phyloP scores from a whole-genome alignment of 2,113 vertebrate genomes.

The Lepus americanus region DNA sequence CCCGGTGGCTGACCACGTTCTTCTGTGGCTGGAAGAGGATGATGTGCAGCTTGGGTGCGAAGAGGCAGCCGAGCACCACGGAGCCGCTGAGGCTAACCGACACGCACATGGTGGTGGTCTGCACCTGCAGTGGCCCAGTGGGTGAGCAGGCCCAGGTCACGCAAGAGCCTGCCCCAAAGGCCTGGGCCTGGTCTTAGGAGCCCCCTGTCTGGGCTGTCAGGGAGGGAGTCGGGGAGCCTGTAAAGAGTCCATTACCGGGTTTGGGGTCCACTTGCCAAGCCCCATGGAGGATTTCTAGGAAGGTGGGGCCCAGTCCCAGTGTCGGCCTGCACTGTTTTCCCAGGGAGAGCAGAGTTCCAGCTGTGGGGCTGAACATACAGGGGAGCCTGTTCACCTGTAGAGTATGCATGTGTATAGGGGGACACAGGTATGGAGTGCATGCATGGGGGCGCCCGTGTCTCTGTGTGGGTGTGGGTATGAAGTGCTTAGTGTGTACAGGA shows the following conservation, averaged over 20 bases:
- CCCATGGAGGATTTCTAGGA: neutral
- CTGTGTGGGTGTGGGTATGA: neutral
- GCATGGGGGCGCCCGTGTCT: too few relatives aligned
- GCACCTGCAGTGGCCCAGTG: conserved; percentile 90
- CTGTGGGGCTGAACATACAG: neutral
- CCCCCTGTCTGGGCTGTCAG: neutral
- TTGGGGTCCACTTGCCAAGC: neutral
- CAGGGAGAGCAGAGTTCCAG: neutral
- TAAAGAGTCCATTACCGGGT: neutral
- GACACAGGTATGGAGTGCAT: too few relatives aligned
- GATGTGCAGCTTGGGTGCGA: conserved; percentile 96
- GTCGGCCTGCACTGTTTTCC: neutral
- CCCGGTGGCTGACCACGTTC: conserved; percentile 94
- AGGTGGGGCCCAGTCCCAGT: neutral
- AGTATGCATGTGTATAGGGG: too few relatives aligned
- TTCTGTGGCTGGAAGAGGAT: conserved; percentile 99
- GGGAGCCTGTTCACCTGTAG: too few relatives aligned
- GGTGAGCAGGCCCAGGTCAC: neutral
- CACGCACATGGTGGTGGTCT: conserved; percentile 99
- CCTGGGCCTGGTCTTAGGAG: neutral
- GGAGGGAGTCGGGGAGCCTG: accelerated
- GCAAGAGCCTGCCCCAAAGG: neutral
- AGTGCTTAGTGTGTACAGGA: neutral
- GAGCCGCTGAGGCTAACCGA: conserved; percentile 98
- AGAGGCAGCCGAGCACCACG: conserved; percentile 93